Percentiles rank a stretch among this genome's conserved stretches.
Conservation (phyloP, 2,888 invertebrate species). For the Spialia ferax region DNA sequence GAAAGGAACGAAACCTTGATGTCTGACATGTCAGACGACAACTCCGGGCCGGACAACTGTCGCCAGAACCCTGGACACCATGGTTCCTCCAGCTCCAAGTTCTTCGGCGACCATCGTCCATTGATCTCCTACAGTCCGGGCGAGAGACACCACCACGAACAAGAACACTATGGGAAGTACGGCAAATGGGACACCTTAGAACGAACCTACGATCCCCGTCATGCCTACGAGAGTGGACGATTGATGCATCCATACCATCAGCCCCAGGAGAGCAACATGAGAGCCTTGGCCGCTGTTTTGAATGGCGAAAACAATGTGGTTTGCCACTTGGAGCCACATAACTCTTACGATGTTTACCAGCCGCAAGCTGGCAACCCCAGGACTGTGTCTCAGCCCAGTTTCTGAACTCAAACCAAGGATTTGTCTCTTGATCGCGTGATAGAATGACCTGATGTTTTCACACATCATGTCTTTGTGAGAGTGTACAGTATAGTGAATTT, state of each 20-base stretch:
- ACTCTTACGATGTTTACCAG: conserved; percentile 80
- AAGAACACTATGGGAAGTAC: conserved; percentile 80
- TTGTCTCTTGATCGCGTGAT: conserved; percentile 8
- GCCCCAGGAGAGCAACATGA: conserved; percentile 85
- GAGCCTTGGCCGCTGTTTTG: conserved; percentile 91
- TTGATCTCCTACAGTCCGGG: conserved; percentile 92
- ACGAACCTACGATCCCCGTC: conserved; percentile 78
- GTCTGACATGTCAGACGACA: conserved; percentile 92
- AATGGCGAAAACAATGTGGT: conserved; percentile 95
- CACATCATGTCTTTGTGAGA: conserved; percentile 48
- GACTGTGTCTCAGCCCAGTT: conserved; percentile 84
- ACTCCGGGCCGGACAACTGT: conserved; percentile 88
- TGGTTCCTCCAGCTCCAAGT: conserved; percentile 87
- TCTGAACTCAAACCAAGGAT: conserved; percentile 57
- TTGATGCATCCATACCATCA: conserved; percentile 84
- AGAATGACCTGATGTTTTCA: conserved; percentile 16
- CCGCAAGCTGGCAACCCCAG: conserved; percentile 77
- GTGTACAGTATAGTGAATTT: conserved; percentile 79
- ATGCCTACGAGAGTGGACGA: conserved; percentile 80
- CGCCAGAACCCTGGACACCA: conserved; percentile 89
- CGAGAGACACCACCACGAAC: conserved; percentile 84
- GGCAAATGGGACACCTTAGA: conserved; percentile 85
- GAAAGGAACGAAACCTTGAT: conserved; percentile 91
- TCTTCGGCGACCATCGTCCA: conserved; percentile 94
- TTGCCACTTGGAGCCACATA: conserved; percentile 93